Percentiles rank a stretch among this genome's conserved stretches.
Evolutionary conservation across 2,888 invertebrate species (phyloP).

Genomic region (Leptinotarsa haldemani): DNA sequence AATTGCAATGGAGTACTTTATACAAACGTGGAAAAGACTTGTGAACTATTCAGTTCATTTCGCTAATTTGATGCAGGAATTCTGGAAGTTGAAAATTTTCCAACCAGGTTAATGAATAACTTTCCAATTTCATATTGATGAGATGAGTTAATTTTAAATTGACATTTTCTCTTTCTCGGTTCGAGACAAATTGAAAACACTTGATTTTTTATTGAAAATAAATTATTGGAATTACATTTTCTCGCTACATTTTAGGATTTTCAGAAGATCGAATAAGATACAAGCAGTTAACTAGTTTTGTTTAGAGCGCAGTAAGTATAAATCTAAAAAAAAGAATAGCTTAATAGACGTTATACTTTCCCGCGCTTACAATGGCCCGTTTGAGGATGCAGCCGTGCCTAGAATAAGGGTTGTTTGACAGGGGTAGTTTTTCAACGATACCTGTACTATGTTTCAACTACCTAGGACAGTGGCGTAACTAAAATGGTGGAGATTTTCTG

Average conservation of each 20-base stretch:
- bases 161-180: too few species aligned
- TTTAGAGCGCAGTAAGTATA: constrained; percentile 23
- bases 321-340: constrained; percentile 42
- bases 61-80: too few species aligned
- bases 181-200: too few species aligned
- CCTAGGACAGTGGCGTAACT: constrained; percentile 53
- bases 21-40: too few species aligned
- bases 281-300: constrained; percentile 21
- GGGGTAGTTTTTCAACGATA: constrained; percentile 51
- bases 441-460: constrained; percentile 53
- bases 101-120: too few species aligned
- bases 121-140: too few species aligned
- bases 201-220: not conserved
- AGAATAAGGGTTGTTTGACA: constrained; percentile 54
- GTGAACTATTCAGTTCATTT: too few species aligned
- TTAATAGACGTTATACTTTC: constrained; percentile 55
- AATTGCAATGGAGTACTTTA: too few species aligned
- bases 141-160: too few species aligned
- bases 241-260: not conserved
- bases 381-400: constrained; percentile 55
- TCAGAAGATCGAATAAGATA: constrained; percentile 19
- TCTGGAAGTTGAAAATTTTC: too few species aligned
- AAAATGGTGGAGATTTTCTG: not conserved
- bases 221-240: not conserved
- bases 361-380: constrained; percentile 59